phyloP scores from a whole-genome alignment of 2,113 vertebrate genomes.

The Rhineura floridana region DNA sequence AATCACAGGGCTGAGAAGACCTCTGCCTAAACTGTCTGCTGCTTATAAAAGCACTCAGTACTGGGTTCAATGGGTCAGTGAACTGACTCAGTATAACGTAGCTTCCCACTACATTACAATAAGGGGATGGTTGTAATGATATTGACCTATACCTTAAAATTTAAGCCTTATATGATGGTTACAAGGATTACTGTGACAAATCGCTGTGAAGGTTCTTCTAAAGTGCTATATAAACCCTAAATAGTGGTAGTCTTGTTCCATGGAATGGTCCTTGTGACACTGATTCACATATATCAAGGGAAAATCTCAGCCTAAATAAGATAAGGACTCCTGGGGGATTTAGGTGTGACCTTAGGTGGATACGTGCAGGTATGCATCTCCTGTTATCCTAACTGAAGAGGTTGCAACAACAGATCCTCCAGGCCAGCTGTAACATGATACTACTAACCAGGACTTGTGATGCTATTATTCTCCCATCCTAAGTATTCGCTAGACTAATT shows the following conservation, averaged over 20 bases:
- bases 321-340: constrained; percentile 31
- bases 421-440: neutral
- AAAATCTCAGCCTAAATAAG: neutral
- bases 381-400: neutral
- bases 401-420: neutral
- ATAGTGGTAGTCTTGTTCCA: neutral
- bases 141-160: neutral
- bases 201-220: neutral
- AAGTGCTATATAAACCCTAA: neutral
- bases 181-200: neutral
- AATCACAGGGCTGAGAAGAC: neutral
- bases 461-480: neutral
- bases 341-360: constrained; percentile 26
- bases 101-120: too few relatives aligned
- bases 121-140: neutral
- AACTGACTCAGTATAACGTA: too few relatives aligned
- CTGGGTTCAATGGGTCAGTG: neutral
- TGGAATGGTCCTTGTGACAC: neutral
- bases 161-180: neutral
- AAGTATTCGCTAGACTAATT: neutral
- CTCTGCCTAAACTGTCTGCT: neutral
- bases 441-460: constrained; percentile 3
- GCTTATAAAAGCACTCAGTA: neutral
- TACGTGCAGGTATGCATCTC: neutral
- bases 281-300: constrained; percentile 30